Percentiles rank a stretch among this genome's conserved stretches.
phyloP scores from a whole-genome alignment of 2,888 invertebrate genomes.

The Tetanocera ferruginea region DNA sequence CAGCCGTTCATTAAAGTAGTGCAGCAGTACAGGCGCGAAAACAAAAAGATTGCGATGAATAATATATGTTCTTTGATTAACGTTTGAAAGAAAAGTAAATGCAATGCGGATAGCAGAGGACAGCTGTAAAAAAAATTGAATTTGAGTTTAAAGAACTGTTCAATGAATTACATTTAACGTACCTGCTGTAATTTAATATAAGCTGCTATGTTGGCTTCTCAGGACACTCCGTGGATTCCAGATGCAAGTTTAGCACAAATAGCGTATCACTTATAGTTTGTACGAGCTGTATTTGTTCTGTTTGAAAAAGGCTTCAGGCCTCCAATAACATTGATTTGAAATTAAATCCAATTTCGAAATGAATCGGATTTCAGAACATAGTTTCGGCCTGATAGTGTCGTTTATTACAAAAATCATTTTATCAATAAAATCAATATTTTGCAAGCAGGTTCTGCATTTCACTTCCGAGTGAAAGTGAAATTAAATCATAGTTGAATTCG shows the following conservation, averaged over 20 bases:
- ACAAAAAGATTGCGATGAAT: constrained; percentile 59
- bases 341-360: too few relatives aligned
- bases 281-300: constrained; percentile 84
- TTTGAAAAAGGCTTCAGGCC: constrained; percentile 82
- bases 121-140: constrained; percentile 51
- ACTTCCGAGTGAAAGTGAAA: too few relatives aligned
- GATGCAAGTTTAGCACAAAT: constrained; percentile 65
- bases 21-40: constrained; percentile 57
- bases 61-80: constrained; percentile 64
- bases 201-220: constrained; percentile 52
- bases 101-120: constrained; percentile 62
- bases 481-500: too few relatives aligned
- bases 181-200: constrained; percentile 66
- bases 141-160: neutral
- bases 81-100: constrained; percentile 62
- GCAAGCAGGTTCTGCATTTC: too few relatives aligned
- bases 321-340: too few relatives aligned
- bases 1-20: constrained; percentile 62
- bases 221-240: constrained; percentile 57
- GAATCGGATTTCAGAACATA: too few relatives aligned
- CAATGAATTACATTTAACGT: neutral
- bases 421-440: too few relatives aligned
- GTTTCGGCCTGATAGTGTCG: too few relatives aligned
- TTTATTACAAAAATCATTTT: too few relatives aligned
- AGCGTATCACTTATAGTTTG: constrained; percentile 68